Conservation (phyloP, 2,113 vertebrate species). For the Oxyura jamaicensis region DNA sequence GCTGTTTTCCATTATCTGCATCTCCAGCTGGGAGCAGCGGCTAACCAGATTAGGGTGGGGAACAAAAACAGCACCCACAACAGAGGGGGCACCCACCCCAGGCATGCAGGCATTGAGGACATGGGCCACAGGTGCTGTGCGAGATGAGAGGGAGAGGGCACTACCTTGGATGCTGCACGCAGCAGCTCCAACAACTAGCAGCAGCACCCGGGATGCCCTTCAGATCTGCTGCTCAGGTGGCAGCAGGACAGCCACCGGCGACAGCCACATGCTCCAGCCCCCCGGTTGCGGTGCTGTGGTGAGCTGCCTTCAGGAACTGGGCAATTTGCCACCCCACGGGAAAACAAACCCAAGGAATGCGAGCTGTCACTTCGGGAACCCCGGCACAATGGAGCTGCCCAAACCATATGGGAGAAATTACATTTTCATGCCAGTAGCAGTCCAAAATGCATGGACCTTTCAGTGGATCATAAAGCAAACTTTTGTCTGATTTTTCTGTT, state of each 20-base stretch:
- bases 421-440: not conserved
- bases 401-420: constrained; percentile 27
- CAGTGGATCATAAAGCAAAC: not conserved
- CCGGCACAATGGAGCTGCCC: not conserved
- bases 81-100: not conserved
- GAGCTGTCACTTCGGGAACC: not conserved
- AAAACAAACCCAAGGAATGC: not conserved
- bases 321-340: not conserved
- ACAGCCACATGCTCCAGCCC: not conserved
- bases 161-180: not conserved
- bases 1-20: not conserved
- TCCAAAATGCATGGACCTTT: not conserved
- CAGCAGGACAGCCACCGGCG: not conserved
- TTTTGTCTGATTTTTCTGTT: constrained; percentile 27
- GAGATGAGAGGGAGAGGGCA: not conserved
- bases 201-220: not conserved
- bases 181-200: not conserved
- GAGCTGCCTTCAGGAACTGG: not conserved
- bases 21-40: accelerated
- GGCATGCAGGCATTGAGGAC: not conserved
- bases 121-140: not conserved
- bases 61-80: not conserved
- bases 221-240: accelerated
- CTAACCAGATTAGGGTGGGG: not conserved
- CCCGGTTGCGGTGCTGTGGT: accelerated